Conservation (phyloP, 1,140 invertebrate genomes). For the Stratiolaelaps scimitus region DNA sequence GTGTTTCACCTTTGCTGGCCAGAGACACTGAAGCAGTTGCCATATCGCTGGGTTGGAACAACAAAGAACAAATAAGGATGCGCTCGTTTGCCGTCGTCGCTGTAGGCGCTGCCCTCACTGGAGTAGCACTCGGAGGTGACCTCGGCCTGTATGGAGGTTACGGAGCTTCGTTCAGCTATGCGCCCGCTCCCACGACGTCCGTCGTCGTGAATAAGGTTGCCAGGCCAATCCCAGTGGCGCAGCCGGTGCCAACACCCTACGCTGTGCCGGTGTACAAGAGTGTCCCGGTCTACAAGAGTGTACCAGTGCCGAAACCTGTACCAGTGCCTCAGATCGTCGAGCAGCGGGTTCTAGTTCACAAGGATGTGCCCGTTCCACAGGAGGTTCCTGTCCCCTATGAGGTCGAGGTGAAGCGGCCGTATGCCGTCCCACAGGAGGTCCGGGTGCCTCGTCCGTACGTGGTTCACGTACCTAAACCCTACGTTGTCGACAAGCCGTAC, state of each 20-base stretch:
- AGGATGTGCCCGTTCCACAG: neutral
- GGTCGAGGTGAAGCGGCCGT: constrained; percentile 14
- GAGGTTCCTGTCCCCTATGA: constrained; percentile 3
- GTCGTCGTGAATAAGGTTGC: constrained; percentile 23
- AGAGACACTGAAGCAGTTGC: too few relatives aligned
- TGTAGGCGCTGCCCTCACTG: constrained; percentile 14
- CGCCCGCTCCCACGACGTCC: neutral
- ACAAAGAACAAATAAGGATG: neutral
- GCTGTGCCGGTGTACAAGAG: neutral
- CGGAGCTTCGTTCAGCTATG: neutral
- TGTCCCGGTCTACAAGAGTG: constrained; percentile 25
- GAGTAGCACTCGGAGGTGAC: neutral
- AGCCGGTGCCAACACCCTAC: constrained; percentile 3
- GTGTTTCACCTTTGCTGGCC: too few relatives aligned
- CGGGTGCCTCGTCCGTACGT: neutral
- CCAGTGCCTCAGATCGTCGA: constrained; percentile 7
- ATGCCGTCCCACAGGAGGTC: constrained; percentile 5
- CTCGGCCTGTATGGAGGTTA: constrained; percentile 5
- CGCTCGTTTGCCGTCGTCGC: neutral
- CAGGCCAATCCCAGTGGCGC: constrained; percentile 2
- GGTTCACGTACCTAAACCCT: constrained; percentile 4
- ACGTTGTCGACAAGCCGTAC: constrained; percentile 25
- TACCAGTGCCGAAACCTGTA: constrained; percentile 3
- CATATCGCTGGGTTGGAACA: too few relatives aligned
- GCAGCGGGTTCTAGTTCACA: neutral